These are phyloP conservation scores for Rotaria macrura DNA, from an alignment of 2,888 invertebrate species.

Conservation along the genomic window DNA sequence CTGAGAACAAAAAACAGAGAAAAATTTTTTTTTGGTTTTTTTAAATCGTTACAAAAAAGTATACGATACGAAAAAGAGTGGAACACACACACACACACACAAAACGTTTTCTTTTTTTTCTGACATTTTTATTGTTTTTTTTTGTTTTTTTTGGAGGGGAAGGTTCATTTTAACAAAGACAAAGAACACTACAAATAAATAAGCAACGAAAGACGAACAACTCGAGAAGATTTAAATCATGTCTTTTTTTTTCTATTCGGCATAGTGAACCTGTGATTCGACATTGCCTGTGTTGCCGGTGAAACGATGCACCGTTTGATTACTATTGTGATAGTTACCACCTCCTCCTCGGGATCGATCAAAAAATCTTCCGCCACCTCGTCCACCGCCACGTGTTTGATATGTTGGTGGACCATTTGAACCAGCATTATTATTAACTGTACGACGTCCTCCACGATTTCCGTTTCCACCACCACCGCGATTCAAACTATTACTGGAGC, in stretches of 20 bases:
- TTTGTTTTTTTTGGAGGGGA: neutral
- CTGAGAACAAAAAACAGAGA: neutral
- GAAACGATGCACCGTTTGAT: neutral
- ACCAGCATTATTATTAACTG: constrained; percentile 2
- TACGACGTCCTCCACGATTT: neutral
- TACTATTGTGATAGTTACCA: constrained; percentile 12
- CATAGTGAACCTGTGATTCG: constrained; percentile 4
- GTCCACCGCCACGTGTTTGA: neutral
- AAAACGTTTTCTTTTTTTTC: neutral
- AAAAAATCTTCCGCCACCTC: neutral
- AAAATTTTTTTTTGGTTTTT: neutral
- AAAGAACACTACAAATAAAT: neutral
- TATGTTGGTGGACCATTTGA: neutral
- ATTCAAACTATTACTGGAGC: neutral
- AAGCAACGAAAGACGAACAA: constrained; percentile 10
- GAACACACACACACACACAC: neutral
- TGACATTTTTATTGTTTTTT: neutral
- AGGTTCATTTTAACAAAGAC: neutral
- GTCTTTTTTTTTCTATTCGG: neutral
- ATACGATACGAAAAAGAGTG: neutral
- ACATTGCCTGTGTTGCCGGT: neutral
- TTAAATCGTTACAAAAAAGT: constrained; percentile 15
- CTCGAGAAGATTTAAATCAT: neutral
- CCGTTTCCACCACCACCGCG: neutral
- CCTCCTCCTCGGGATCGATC: neutral